Conservation (phyloP, 2,797 vertebrate species). For the Australoheros facetus region DNA sequence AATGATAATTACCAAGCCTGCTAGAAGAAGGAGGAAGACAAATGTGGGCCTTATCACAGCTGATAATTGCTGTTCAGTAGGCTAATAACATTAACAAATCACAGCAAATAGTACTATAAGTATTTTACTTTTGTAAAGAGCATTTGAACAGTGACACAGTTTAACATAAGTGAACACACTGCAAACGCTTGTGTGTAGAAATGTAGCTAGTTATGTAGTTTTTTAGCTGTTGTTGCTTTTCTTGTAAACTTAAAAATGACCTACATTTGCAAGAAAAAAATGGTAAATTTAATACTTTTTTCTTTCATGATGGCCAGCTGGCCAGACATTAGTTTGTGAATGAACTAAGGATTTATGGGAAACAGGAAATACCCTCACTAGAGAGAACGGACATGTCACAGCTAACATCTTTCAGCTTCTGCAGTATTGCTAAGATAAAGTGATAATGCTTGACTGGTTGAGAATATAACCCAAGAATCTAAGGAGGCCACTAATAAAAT, state of each 20-base stretch:
- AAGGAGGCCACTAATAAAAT: constrained; percentile 46
- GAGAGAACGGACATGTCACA: constrained; percentile 34
- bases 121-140: background rate
- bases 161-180: background rate
- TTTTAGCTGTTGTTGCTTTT: background rate
- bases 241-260: background rate
- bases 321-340: constrained; percentile 25
- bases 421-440: constrained; percentile 37
- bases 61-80: background rate
- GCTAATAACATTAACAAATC: background rate
- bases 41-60: background rate
- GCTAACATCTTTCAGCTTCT: constrained; percentile 44
- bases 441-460: constrained; percentile 28
- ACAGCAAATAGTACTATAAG: background rate
- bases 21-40: background rate
- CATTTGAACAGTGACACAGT: background rate
- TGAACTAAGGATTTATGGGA: constrained; percentile 52
- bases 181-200: background rate
- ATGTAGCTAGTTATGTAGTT: background rate
- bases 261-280: background rate
- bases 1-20: no score
- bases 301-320: constrained; percentile 1
- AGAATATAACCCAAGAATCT: constrained; percentile 27
- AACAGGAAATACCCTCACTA: constrained; percentile 61
- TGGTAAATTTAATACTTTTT: background rate